These are phyloP conservation scores for Drosophila tripunctata DNA, from an alignment of 2,888 invertebrate genomes.

Conservation along the genomic window DNA sequence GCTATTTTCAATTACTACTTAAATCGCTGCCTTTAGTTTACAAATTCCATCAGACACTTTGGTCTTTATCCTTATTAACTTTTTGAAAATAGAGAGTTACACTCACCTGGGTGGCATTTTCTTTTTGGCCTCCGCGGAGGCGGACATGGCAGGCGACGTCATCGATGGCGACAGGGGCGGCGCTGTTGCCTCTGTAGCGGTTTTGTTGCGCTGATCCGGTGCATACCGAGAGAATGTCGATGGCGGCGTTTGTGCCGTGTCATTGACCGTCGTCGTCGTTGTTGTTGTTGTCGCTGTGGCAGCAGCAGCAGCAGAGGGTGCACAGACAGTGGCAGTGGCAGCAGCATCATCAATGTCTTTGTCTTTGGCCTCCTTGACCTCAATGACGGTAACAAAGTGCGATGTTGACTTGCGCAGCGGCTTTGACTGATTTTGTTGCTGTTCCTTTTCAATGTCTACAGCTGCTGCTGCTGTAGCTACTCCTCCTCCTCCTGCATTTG, in stretches of 20 bases:
- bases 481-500: neutral
- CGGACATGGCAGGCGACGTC: constrained; percentile 85
- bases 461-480: neutral
- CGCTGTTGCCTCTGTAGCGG: constrained; percentile 77
- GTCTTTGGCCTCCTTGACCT: constrained; percentile 90
- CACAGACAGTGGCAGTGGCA: no score
- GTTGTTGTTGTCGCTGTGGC: constrained; percentile 13
- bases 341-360: constrained; percentile 68
- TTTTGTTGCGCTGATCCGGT: constrained; percentile 73
- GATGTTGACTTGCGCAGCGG: constrained; percentile 75
- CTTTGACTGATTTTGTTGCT: constrained; percentile 26
- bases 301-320: neutral
- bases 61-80: no score
- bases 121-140: constrained; percentile 86
- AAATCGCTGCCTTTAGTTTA: no score
- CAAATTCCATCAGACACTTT: no score
- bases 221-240: constrained; percentile 82
- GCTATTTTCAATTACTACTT: no score
- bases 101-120: constrained; percentile 88
- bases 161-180: constrained; percentile 83
- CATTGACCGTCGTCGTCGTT: constrained; percentile 32
- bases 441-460: constrained; percentile 26
- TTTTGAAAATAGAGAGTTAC: neutral
- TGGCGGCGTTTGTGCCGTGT: constrained; percentile 50
- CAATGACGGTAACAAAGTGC: constrained; percentile 94